Conservation (phyloP, 2,888 invertebrate genomes). For the Osmoderma eremita region DNA sequence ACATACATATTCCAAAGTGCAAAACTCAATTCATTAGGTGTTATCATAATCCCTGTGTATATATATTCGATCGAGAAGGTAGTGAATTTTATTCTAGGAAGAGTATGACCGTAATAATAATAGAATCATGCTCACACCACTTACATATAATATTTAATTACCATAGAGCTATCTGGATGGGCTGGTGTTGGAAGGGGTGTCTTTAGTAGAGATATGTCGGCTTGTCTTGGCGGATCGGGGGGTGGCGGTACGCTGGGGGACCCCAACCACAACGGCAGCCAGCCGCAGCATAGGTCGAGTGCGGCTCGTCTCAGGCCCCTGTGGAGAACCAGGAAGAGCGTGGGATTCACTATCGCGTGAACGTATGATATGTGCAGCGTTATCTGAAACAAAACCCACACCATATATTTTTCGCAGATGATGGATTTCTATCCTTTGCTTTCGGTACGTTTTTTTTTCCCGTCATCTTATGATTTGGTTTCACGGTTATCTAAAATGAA, state of each 20-base stretch:
- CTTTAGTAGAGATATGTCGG: conserved; percentile 71
- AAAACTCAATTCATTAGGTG: neutral
- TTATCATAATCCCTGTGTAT: neutral
- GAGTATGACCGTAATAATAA: conserved; percentile 42
- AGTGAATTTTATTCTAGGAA: conserved; percentile 3
- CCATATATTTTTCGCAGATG: conserved; percentile 10
- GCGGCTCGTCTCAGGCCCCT: conserved; percentile 78
- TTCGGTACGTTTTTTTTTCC: conserved; percentile 5
- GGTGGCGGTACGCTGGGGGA: conserved; percentile 66
- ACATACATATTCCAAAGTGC: too few species aligned
- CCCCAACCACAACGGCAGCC: conserved; percentile 61
- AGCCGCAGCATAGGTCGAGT: conserved; percentile 79
- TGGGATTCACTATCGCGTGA: conserved; percentile 86
- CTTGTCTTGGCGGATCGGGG: conserved; percentile 70
- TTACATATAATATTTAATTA: conserved; percentile 68
- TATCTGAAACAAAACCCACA: conserved; percentile 69
- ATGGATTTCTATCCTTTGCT: neutral
- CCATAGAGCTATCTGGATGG: conserved; percentile 66
- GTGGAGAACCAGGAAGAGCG: conserved; percentile 81
- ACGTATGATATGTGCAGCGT: conserved; percentile 88
- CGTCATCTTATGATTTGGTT: conserved; percentile 4
- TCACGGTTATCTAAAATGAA: conserved; percentile 13
- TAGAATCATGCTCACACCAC: conserved; percentile 59
- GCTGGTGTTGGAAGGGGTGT: conserved; percentile 69
- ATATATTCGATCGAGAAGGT: conserved; percentile 8